phyloP scores from a whole-genome alignment of 2,113 vertebrate genomes.

The Corythoichthys intestinalis region DNA sequence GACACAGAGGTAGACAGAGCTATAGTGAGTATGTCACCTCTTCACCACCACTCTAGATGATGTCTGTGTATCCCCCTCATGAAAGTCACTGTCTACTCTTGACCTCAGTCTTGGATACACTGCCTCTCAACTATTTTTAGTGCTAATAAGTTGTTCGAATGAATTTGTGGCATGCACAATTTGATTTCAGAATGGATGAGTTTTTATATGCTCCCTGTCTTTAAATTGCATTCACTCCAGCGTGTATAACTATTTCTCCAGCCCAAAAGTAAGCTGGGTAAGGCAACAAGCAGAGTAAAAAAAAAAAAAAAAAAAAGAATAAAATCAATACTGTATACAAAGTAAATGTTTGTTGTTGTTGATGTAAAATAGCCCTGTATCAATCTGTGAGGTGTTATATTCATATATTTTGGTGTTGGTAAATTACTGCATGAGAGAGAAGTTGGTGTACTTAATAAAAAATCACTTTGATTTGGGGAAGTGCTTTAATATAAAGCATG shows the following conservation, averaged over 20 bases:
- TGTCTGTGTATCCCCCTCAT: constrained; percentile 44
- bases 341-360: no score
- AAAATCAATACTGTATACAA: no score
- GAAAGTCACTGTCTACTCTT: constrained; percentile 30
- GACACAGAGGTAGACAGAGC: constrained; percentile 31
- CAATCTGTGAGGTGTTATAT: no score
- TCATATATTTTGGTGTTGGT: no score
- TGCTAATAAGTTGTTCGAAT: not conserved
- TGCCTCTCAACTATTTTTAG: not conserved
- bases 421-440: no score
- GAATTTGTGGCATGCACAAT: not conserved
- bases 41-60: constrained; percentile 41
- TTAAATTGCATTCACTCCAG: no score
- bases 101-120: constrained; percentile 4
- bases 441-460: not conserved
- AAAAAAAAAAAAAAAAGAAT: no score
- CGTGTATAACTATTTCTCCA: no score
- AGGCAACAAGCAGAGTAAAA: no score
- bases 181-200: not conserved
- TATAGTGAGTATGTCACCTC: constrained; percentile 54
- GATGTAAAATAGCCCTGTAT: no score
- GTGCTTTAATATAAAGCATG: not conserved
- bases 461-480: not conserved
- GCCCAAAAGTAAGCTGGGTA: no score
- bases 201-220: no score